phyloP scores from a whole-genome alignment of 2,888 invertebrate genomes.

The Pardosa pseudoannulata region DNA sequence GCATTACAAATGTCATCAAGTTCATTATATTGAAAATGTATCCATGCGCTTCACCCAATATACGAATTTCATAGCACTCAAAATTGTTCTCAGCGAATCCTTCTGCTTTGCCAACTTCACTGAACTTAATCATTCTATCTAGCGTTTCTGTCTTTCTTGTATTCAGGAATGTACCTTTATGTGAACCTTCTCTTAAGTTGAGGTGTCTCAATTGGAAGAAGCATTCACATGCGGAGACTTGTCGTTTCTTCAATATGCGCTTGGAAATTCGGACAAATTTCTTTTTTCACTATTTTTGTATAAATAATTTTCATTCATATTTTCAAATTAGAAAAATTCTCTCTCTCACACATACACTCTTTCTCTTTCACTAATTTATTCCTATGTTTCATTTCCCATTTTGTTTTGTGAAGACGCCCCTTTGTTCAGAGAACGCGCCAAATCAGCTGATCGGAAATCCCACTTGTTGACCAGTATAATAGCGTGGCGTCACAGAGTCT shows the following conservation, averaged over 20 bases:
- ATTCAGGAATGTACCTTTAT: conserved; percentile 25
- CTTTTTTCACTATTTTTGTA: too few species aligned
- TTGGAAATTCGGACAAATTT: conserved; percentile 36
- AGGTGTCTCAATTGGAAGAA: conserved; percentile 14
- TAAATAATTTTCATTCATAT: too few species aligned
- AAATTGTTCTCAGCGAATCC: conserved; percentile 31
- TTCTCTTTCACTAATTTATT: too few species aligned
- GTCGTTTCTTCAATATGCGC: conserved; percentile 33
- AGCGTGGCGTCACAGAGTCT: too few species aligned
- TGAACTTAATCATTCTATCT: conserved; percentile 26
- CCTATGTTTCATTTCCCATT: too few species aligned
- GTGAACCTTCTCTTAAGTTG: conserved; percentile 17
- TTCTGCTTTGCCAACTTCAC: conserved; percentile 28
- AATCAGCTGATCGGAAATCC: too few species aligned
- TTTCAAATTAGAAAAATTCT: too few species aligned
- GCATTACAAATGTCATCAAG: conserved; percentile 34
- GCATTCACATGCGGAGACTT: conserved; percentile 32
- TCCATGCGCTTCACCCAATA: conserved; percentile 19
- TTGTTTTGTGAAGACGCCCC: too few species aligned
- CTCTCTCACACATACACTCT: too few species aligned
- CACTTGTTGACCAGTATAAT: too few species aligned
- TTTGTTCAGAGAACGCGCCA: too few species aligned
- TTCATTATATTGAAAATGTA: conserved; percentile 33
- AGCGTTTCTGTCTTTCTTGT: conserved; percentile 33
- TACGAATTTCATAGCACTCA: conserved; percentile 28